Percentiles rank a stretch among this genome's conserved stretches.
These are phyloP conservation scores for Myripristis murdjan DNA, from an alignment of 2,797 vertebrate species.

Conservation along the genomic window DNA sequence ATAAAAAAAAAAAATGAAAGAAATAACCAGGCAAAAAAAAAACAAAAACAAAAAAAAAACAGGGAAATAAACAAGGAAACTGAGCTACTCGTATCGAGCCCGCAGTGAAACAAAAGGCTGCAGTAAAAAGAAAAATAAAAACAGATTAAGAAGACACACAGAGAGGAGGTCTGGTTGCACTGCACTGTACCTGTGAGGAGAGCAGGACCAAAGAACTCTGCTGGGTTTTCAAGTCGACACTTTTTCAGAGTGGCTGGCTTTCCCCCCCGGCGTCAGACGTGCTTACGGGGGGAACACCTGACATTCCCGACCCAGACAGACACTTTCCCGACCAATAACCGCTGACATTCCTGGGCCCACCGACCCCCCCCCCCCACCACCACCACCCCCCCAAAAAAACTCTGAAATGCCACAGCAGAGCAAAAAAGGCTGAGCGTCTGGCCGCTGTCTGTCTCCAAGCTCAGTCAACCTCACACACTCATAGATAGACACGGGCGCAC, in stretches of 20 bases:
- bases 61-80: background rate
- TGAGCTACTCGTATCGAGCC: background rate
- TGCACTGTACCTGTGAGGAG: constrained; percentile 67
- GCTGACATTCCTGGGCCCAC: constrained; percentile 52
- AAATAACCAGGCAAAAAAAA: constrained; percentile 7
- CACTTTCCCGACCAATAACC: constrained; percentile 53
- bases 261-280: constrained; percentile 55
- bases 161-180: constrained; percentile 28
- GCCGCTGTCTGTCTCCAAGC: constrained; percentile 57
- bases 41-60: too few relatives aligned
- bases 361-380: constrained; percentile 8
- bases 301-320: constrained; percentile 66
- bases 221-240: constrained; percentile 29
- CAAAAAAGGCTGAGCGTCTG: constrained; percentile 53
- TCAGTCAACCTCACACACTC: constrained; percentile 11
- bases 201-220: constrained; percentile 29
- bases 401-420: constrained; percentile 51
- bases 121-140: constrained; percentile 23
- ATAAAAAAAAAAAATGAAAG: too few relatives aligned
- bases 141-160: constrained; percentile 23
- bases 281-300: constrained; percentile 80
- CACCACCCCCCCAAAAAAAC: background rate
- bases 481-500: background rate
- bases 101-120: constrained; percentile 25
- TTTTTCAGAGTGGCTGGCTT: constrained; percentile 33